Evolutionary conservation across 2,113 vertebrate species (phyloP).

Genomic region (Siniperca chuatsi): DNA sequence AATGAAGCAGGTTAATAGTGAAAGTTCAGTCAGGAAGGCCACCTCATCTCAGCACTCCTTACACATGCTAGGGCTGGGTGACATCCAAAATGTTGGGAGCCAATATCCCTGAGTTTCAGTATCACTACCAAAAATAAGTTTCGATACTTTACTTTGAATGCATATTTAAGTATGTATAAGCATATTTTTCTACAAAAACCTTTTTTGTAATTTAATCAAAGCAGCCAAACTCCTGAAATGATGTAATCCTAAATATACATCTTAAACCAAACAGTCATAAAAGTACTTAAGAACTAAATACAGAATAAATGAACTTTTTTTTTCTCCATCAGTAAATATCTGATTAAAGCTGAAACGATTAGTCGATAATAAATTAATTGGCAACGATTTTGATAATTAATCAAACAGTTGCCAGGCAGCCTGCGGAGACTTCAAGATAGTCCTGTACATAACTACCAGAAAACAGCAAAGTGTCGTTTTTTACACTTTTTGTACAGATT

Average conservation of each 20-base stretch:
- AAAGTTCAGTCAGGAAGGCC: not conserved
- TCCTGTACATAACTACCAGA: not conserved
- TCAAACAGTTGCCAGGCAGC: not conserved
- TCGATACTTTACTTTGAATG: not conserved
- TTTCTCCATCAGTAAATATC: not conserved
- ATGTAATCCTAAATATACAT: not conserved
- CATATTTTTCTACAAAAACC: not conserved
- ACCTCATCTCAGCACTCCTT: not conserved
- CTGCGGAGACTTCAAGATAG: not conserved
- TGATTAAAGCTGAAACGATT: not conserved
- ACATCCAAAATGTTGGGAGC: not conserved
- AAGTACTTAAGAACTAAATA: not conserved
- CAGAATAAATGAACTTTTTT: not conserved
- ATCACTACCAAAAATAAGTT: not conserved
- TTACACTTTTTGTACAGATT: too few relatives aligned
- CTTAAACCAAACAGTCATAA: not conserved
- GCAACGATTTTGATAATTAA: not conserved
- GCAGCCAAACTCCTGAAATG: not conserved
- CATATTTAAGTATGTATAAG: not conserved
- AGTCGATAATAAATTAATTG: not conserved
- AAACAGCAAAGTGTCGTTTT: too few relatives aligned
- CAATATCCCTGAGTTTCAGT: not conserved
- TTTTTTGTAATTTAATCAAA: not conserved
- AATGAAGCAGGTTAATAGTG: not conserved
- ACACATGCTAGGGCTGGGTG: not conserved